Evolutionary conservation across 2,797 vertebrate genomes (phyloP), one percentile per base, ranked within the genome.

Genomic region (Typhlichthys eigenmanni): DNA sequence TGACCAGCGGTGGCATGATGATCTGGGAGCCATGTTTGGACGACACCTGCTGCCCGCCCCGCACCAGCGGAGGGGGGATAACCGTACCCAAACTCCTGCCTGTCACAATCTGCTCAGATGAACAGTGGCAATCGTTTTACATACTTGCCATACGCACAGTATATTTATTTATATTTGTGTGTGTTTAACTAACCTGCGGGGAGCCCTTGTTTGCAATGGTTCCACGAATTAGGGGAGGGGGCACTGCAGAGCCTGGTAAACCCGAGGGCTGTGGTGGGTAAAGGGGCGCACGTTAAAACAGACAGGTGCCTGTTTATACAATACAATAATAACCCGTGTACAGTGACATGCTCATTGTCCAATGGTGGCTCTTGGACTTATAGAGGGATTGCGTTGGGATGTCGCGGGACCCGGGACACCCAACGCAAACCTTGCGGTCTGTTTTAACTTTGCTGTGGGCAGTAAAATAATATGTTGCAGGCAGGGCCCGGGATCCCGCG

Each of bases 1-100:
- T 89, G 72, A 98, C 95, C n/a, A 99, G 89, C 1, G 95, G 95
- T 0, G 97, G 97, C 97, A 99, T 97, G 58, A 97, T 95, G 64
- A 96, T 94, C 82, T 98, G 96, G 0, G 94, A 89, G 81, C 58
- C 94, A 82, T 95, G 82, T 71, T 98, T 98, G 13, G 95, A 91
- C 0, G 90, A 91, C 3, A 86, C 32, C 75, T 95, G 94, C 76
- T 96, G 97, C 5, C 95, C 95, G 2, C 96, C 96, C 4, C 96
- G 92, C 64, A 98, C 94, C 88, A 98, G 82, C 0, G 96, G 96
- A 0, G 96, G 97, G 5, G 96, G 97, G 65, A 98, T 95, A 60
- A 96, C 94, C 0, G 94, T 91, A 76, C 95, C 92, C 0, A 93
- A 92, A 55, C 94, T 90, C 52, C 95, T 92, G 0, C 91, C 87